Percentiles rank a stretch among this genome's conserved stretches.
Evolutionary conservation across 2,888 invertebrate genomes (phyloP).

Genomic region (Melikaiella ostensackeni): DNA sequence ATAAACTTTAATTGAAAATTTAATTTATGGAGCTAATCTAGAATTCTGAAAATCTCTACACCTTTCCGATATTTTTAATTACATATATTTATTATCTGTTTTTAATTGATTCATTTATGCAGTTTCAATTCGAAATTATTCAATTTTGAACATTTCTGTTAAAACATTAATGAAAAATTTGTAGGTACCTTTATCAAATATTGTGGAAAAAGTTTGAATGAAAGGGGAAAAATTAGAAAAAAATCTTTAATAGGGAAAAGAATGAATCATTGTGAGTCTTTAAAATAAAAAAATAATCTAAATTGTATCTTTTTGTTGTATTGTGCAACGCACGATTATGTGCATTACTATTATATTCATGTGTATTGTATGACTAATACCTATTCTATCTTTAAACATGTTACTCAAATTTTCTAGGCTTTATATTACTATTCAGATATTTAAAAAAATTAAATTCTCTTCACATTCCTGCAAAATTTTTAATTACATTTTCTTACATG

Average conservation of each 20-base stretch:
- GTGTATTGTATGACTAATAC: not conserved
- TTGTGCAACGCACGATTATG: not conserved
- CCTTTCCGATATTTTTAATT: no score
- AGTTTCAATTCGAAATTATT: no score
- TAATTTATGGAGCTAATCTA: no score
- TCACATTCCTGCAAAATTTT: not conserved
- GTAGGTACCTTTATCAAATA: no score
- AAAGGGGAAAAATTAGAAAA: not conserved
- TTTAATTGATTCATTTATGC: no score
- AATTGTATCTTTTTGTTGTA: not conserved
- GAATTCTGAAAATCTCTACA: no score
- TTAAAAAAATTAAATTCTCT: not conserved
- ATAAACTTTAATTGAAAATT: no score
- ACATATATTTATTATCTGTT: no score
- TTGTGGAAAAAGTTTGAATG: not conserved
- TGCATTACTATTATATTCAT: not conserved
- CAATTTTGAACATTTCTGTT: no score
- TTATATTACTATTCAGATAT: not conserved
- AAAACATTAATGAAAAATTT: no score
- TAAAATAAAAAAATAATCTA: not conserved
- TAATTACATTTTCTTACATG: not conserved
- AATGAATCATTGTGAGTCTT: not conserved
- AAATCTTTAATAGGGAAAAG: no score
- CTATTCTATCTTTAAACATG: not conserved
- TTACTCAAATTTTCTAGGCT: not conserved